Evolutionary conservation across 1,140 invertebrate genomes (phyloP), one percentile per base, ranked within the genome.

Genomic region (Drosophila malerkotliana): DNA sequence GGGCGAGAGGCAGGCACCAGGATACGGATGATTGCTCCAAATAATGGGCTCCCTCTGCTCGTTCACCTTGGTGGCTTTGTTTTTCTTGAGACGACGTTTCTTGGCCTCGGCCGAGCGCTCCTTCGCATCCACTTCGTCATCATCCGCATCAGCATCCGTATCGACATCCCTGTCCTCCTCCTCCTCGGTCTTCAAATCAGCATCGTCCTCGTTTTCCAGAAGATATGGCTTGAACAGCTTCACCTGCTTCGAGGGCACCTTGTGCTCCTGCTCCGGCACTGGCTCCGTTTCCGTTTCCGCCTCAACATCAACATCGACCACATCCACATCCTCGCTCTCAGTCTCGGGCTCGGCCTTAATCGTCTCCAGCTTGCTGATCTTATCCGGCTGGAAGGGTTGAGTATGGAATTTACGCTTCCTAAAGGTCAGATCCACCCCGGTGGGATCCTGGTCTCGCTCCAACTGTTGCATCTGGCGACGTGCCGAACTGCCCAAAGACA

Each of bases 151-250:
- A 28, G 48, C 63, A 5, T 93, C 91, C 6, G 48, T 78, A 24
- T 45, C 61, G 6, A 32, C 34, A 8, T 52, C 24, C 80, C 77
- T 41, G 26, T 59, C 26, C 12, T 92, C 89, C 30, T 93, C 92
- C 59, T 92, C 89, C 30, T 93, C 92, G 58, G 93, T 72, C 37
- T 71, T 66, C 1, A 9, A 5, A 1, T 69, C 41, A 0, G 21
- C 18, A 61, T 93, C 92, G 62, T 93, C 60, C 8, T 55, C 66
- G 24, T 61, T 67, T 5, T 92, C 94, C 79, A 94, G 92, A 39
- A 95, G 90, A 81, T 95, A 95, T 41, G 94, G 95, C 85, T 95
- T 94, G 91, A 96, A 96, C 15, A 96, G 85, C 79, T 94, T 94
- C 53, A 94, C 93, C 41, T 92, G 92, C 73, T 92, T 92, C 1